Evolutionary conservation across 64 coral and sea anemone genomes (phyloP).

Genomic region (Montipora cactus): DNA sequence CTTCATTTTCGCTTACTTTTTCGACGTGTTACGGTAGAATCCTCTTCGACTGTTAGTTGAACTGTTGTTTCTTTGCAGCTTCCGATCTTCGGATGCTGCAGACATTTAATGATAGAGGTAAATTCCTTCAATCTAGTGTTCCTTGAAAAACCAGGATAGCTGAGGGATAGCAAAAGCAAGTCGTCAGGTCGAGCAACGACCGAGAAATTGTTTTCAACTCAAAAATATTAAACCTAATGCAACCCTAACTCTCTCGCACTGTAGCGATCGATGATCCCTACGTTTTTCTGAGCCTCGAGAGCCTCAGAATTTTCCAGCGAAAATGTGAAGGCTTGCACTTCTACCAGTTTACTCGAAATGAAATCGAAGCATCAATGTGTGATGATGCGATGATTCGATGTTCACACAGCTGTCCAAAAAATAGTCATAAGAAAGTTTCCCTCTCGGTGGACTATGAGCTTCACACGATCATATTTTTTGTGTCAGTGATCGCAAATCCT

Average conservation of each 20-base stretch:
- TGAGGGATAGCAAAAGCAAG: too few species aligned
- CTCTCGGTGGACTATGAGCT: neutral
- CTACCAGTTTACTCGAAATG: neutral
- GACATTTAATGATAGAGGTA: conserved; percentile 17
- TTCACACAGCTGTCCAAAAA: neutral
- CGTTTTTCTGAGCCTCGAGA: neutral
- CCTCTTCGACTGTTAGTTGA: neutral
- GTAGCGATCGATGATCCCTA: neutral
- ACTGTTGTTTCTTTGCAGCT: conserved; percentile 26
- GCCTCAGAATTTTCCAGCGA: neutral
- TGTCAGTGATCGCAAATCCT: neutral
- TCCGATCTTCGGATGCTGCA: conserved; percentile 9
- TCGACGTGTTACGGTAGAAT: neutral
- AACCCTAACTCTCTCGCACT: neutral
- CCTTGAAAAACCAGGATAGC: neutral
- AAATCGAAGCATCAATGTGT: neutral
- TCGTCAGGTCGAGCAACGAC: neutral
- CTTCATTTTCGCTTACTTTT: conserved; percentile 25
- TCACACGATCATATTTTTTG: neutral
- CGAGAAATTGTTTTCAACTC: neutral
- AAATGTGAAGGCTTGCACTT: neutral
- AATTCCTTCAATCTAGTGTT: neutral
- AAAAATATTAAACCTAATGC: neutral
- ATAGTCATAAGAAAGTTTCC: neutral
- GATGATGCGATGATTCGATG: neutral